Evolutionary conservation across 2,113 vertebrate genomes (phyloP).

Genomic region (Myotis yumanensis): DNA sequence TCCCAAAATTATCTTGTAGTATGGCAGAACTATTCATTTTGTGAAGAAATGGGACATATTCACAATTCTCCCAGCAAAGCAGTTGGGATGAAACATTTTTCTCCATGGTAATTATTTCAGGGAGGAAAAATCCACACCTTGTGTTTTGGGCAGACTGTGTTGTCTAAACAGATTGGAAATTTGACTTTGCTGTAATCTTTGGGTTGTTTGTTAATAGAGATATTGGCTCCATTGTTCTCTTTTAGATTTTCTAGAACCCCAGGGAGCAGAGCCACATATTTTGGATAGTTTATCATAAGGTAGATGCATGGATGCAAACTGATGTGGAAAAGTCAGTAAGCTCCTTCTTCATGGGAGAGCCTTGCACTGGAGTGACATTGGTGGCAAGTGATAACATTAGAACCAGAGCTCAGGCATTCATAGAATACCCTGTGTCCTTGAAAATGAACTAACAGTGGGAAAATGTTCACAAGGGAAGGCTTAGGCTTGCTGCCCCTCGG

Average conservation of each 20-base stretch:
- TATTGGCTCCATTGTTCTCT: not conserved
- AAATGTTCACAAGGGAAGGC: not conserved
- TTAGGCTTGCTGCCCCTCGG: not conserved
- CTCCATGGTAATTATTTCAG: not conserved
- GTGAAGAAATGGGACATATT: not conserved
- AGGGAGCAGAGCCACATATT: not conserved
- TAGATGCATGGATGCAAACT: not conserved
- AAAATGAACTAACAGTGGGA: not conserved
- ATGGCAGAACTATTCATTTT: not conserved
- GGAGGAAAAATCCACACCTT: not conserved
- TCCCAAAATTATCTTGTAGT: not conserved
- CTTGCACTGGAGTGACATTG: not conserved
- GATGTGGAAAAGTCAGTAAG: not conserved
- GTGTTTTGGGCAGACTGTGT: not conserved
- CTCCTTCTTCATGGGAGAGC: not conserved
- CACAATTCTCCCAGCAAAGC: not conserved
- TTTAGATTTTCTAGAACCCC: not conserved
- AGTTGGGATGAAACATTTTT: not conserved
- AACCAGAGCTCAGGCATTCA: not conserved
- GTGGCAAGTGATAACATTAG: not conserved
- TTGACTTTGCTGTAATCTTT: conserved; percentile 9
- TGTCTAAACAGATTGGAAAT: not conserved
- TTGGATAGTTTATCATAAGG: not conserved
- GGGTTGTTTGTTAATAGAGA: not conserved
- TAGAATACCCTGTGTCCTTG: not conserved